Evolutionary conservation across 37 sponge, comb jelly and placozoan genomes (phyloP), one percentile per base, ranked within the genome.

Genomic region (Aplysina aerophoba): DNA sequence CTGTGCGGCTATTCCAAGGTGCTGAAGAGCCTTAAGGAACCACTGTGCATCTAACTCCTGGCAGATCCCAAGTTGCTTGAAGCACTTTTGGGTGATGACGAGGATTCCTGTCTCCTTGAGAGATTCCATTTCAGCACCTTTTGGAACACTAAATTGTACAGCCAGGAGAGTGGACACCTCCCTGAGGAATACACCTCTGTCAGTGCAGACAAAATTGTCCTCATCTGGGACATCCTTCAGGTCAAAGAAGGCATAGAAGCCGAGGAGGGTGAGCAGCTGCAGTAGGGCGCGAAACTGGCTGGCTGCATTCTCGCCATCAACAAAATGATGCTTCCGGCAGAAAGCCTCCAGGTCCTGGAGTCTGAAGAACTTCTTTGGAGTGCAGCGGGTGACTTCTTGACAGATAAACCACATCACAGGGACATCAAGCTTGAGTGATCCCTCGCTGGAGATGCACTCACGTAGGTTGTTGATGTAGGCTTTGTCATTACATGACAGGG

Each of bases 331-430:
- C 40, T 37, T 38, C 14, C 12, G 74, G 74, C 74, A 73, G 74
- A 73, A 73, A 5, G 35, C 39, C 20, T 73, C 37, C 40, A 73
- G 30, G 5, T 73, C 74, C 12, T 73, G 40, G 5, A 13, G 5
- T 41, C 21, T 33, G 14, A 73, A 8, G 39, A 38, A 73, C 74
- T 73, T 73, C 74, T 73, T 8, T 41, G 31, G 31, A 13, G 39
- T 8, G 20, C 30, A 19, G 35, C 74, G 37, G 31, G 74, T 73
- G 74, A 73, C 20, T 11, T 12, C 31, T 21, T 33, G 14, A 12
- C 31, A 19, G 12, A 73, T 21, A 11, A 73, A 33, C 74, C 74
- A 73, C 74, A 73, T 73, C 14, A 73, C 21, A 73, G 74, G 74
- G 17, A 73, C 37, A 11, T 80, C 74, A 8, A 73, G 41, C 74